Conservation (phyloP, 2,888 invertebrate species). For the Harmothoe impar region DNA sequence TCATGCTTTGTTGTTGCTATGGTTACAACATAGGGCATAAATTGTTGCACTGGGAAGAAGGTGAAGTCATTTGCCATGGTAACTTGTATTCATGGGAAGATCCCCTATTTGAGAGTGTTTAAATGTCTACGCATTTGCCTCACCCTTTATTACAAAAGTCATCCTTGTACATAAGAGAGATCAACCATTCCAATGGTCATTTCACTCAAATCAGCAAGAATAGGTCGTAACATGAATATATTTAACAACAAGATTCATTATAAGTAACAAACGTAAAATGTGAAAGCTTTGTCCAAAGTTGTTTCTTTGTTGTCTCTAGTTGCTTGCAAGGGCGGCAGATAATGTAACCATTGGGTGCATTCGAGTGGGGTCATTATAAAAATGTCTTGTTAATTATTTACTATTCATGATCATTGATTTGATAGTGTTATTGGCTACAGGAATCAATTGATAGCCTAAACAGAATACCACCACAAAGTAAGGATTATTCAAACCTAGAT, state of each 20-base stretch:
- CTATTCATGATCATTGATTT: no score
- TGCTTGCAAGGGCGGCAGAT: background rate
- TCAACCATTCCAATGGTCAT: conserved; percentile 50
- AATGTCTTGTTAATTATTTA: no score
- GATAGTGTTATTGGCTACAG: no score
- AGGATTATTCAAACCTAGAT: no score
- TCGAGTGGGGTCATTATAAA: no score
- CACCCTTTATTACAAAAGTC: background rate
- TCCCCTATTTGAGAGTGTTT: conserved; percentile 13
- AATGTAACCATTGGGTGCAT: no score
- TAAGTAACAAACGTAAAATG: background rate
- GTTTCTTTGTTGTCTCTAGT: conserved; percentile 4
- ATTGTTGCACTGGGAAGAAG: background rate
- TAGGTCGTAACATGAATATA: background rate
- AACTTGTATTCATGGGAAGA: conserved; percentile 56
- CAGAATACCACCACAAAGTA: no score
- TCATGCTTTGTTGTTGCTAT: background rate
- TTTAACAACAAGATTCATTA: background rate
- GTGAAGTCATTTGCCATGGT: conserved; percentile 43
- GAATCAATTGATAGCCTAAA: no score
- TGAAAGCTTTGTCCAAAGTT: background rate
- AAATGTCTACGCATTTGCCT: conserved; percentile 47
- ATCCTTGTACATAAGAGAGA: conserved; percentile 29
- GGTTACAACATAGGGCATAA: background rate
- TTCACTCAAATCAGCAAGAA: conserved; percentile 13